Evolutionary conservation across 2,113 vertebrate genomes (phyloP).

Genomic region (Tetraodon nigroviridis): DNA sequence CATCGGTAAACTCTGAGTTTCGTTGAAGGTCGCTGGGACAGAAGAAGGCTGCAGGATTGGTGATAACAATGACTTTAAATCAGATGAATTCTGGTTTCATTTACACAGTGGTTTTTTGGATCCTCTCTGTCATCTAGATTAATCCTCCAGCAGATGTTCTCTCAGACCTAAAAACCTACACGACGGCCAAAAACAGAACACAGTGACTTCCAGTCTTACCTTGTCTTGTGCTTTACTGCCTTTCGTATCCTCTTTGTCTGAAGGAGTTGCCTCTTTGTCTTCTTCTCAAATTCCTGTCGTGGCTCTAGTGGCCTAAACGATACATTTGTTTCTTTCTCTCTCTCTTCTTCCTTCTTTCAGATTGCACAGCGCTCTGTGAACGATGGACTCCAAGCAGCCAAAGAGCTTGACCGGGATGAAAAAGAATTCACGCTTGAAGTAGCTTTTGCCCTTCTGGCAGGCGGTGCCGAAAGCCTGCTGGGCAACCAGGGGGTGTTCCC

Average conservation of each 20-base stretch:
- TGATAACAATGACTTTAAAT: not conserved
- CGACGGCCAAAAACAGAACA: not conserved
- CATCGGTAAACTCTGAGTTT: not conserved
- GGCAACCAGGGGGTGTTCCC: slow-evolving; percentile 36
- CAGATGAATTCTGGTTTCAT: not conserved
- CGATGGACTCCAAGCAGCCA: slow-evolving; percentile 2
- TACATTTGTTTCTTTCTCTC: not conserved
- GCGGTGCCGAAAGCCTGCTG: slow-evolving; percentile 28
- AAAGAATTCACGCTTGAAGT: slow-evolving; percentile 11
- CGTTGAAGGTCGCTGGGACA: not conserved
- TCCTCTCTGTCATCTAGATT: slow-evolving; percentile 16
- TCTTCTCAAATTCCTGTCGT: slow-evolving; percentile 10
- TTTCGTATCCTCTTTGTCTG: too few species aligned
- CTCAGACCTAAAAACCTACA: slow-evolving; percentile 17
- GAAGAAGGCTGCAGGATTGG: not conserved
- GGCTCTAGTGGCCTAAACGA: not conserved
- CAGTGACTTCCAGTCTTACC: slow-evolving; percentile 37
- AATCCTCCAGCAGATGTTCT: slow-evolving; percentile 44
- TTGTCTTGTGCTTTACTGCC: slow-evolving; percentile 2
- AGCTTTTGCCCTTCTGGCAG: slow-evolving; percentile 18
- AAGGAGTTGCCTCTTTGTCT: not conserved
- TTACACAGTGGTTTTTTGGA: slow-evolving; percentile 31
- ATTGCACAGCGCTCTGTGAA: slow-evolving; percentile 1
- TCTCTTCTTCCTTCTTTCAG: slow-evolving; percentile 1
- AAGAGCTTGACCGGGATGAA: slow-evolving; percentile 17